Evolutionary conservation across 1,140 invertebrate species (phyloP).

Genomic region (Panagrolaimus sp.): DNA sequence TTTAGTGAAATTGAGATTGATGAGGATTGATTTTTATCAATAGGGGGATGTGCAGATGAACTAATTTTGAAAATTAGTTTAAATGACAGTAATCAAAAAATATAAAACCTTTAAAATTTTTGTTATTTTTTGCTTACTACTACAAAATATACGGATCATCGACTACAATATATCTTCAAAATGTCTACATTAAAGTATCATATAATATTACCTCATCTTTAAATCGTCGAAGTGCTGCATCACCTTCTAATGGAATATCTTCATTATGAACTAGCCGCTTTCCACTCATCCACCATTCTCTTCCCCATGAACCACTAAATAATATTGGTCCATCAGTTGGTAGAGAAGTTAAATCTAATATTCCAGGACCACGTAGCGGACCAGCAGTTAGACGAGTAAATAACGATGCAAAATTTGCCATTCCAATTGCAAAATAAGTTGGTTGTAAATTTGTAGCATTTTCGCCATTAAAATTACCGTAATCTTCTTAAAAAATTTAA

Average conservation of each 20-base stretch:
- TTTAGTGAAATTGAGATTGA: too few relatives aligned
- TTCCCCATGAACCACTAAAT: slow-evolving; percentile 57
- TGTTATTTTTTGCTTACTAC: too few relatives aligned
- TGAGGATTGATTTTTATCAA: too few relatives aligned
- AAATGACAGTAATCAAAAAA: too few relatives aligned
- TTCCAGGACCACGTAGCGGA: slow-evolving; percentile 49
- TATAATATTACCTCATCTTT: slow-evolving; percentile 31
- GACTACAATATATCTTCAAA: too few relatives aligned
- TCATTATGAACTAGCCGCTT: slow-evolving; percentile 56
- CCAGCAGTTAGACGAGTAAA: slow-evolving; percentile 54
- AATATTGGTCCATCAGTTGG: slow-evolving; percentile 56
- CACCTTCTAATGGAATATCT: slow-evolving; percentile 49
- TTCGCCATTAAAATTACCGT: too few relatives aligned
- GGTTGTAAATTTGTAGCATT: slow-evolving; percentile 57
- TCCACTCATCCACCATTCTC: slow-evolving; percentile 56
- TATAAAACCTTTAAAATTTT: too few relatives aligned
- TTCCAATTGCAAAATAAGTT: slow-evolving; percentile 53
- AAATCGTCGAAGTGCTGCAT: slow-evolving; percentile 42
- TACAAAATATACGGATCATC: too few relatives aligned
- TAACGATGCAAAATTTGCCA: slow-evolving; percentile 46
- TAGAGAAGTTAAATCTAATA: slow-evolving; percentile 53
- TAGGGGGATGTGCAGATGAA: too few relatives aligned
- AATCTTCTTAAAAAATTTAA: too few relatives aligned
- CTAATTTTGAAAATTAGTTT: too few relatives aligned
- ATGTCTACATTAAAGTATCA: too few relatives aligned